These are phyloP conservation scores for Scelioninae gen. 1 DNA, from an alignment of 2,888 invertebrate species.

Conservation along the genomic window DNA sequence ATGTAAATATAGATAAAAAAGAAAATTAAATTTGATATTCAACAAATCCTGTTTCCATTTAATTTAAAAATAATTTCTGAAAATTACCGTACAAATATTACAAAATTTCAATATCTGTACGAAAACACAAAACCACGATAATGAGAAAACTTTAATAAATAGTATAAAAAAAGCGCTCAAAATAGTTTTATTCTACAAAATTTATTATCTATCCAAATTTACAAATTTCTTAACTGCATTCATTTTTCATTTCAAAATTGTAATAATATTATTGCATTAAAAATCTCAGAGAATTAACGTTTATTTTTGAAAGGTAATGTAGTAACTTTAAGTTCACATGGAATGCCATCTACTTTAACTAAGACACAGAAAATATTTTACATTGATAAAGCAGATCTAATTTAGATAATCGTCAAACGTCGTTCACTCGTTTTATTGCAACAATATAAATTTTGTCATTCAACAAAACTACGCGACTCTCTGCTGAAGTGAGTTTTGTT, in stretches of 20 bases:
- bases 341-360: not conserved
- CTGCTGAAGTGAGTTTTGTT: slow-evolving; percentile 34
- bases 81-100: too few species aligned
- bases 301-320: not conserved
- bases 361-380: slow-evolving; percentile 2
- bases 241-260: not conserved
- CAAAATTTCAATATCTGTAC: too few species aligned
- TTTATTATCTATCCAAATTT: too few species aligned
- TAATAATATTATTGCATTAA: not conserved
- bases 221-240: too few species aligned
- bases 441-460: slow-evolving; percentile 15
- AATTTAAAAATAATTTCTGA: too few species aligned
- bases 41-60: too few species aligned
- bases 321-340: not conserved
- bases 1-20: too few species aligned
- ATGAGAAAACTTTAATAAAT: too few species aligned
- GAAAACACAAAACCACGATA: too few species aligned
- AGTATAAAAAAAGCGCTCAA: too few species aligned
- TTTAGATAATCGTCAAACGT: not conserved
- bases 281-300: not conserved
- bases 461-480: slow-evolving; percentile 25
- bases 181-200: too few species aligned
- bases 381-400: not conserved
- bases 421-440: slow-evolving; percentile 8
- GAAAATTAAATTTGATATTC: too few species aligned